phyloP scores from a whole-genome alignment of 2,888 invertebrate species.

The Litoditis marina region DNA sequence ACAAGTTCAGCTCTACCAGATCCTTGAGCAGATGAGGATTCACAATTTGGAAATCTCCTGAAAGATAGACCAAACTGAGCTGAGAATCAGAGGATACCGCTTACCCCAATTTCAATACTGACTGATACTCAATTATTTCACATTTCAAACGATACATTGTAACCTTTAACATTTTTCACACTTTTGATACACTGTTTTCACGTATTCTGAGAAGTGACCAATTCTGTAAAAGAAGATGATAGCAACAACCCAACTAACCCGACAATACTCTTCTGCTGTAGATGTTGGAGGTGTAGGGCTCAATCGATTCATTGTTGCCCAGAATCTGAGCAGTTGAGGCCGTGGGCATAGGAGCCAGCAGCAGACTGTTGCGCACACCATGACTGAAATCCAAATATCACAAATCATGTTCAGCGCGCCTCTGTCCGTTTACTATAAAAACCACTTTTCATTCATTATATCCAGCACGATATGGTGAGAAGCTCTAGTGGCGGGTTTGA shows the following conservation, averaged over 20 bases:
- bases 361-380: constrained; percentile 86
- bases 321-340: constrained; percentile 98
- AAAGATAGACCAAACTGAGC: background rate
- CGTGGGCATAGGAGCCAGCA: constrained; percentile 96
- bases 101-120: too few relatives aligned
- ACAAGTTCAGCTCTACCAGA: constrained; percentile 82
- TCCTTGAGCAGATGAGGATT: constrained; percentile 92
- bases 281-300: constrained; percentile 95
- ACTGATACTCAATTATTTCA: too few relatives aligned
- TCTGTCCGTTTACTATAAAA: too few relatives aligned
- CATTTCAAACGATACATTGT: too few relatives aligned
- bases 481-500: too few relatives aligned
- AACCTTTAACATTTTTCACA: too few relatives aligned
- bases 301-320: constrained; percentile 96
- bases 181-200: too few relatives aligned
- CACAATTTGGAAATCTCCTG: constrained; percentile 69
- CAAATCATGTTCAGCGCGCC: too few relatives aligned
- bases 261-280: constrained; percentile 88
- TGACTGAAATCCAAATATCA: constrained; percentile 64
- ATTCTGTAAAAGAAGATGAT: background rate
- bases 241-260: constrained; percentile 66
- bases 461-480: too few relatives aligned
- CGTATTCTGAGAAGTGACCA: too few relatives aligned
- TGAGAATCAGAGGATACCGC: too few relatives aligned
- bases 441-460: too few relatives aligned